Conservation (phyloP, 2,797 vertebrate genomes). For the Phrynocephalus forsythii region DNA sequence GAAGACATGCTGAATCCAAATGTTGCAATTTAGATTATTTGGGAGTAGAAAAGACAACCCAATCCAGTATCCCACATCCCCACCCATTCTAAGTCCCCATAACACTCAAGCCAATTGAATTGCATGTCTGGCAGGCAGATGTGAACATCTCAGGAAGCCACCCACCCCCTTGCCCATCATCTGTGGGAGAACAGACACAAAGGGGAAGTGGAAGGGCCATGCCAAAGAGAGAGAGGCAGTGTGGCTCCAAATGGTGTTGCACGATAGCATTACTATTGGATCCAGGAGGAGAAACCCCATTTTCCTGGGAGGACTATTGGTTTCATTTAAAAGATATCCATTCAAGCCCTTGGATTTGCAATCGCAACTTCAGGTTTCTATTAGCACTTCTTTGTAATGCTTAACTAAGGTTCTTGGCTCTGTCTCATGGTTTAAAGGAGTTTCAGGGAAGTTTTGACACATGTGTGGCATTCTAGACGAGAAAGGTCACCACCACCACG, state of each 20-base stretch:
- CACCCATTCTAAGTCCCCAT: slow-evolving; percentile 7
- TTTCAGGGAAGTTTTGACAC: background rate
- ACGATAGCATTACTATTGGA: slow-evolving; percentile 27
- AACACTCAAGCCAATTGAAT: slow-evolving; percentile 22
- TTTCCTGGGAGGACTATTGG: slow-evolving; percentile 39
- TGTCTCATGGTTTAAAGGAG: background rate
- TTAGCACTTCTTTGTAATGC: background rate
- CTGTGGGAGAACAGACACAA: background rate
- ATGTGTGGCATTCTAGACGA: background rate
- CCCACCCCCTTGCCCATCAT: slow-evolving; percentile 32
- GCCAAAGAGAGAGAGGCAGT: slow-evolving; percentile 22
- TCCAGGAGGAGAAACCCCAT: slow-evolving; percentile 24
- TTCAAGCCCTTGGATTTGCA: background rate
- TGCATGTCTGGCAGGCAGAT: slow-evolving; percentile 19
- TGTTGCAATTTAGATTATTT: background rate
- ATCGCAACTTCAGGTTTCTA: slow-evolving; percentile 1
- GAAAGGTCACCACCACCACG: background rate
- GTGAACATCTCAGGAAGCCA: slow-evolving; percentile 36
- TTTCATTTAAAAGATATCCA: slow-evolving; percentile 11
- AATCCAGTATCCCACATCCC: background rate
- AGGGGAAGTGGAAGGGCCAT: slow-evolving; percentile 23
- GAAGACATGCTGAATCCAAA: background rate
- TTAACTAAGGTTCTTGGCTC: background rate
- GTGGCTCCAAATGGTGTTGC: slow-evolving; percentile 16
- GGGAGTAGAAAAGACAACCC: background rate